Evolutionary conservation across 1,140 invertebrate species (phyloP).

Genomic region (Zaprionus vittiger): DNA sequence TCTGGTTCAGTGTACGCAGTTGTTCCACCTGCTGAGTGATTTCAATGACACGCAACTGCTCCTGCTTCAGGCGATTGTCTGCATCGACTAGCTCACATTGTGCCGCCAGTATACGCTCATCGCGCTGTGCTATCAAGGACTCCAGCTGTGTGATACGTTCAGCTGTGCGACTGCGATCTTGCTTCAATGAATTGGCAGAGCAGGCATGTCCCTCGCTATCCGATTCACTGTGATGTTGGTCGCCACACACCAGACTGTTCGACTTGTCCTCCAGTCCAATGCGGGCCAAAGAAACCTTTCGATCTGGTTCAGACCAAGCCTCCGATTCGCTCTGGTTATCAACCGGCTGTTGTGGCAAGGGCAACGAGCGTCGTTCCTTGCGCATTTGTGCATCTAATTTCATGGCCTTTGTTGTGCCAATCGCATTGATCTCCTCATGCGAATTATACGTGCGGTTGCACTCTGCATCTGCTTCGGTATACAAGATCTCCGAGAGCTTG

Average conservation of each 20-base stretch:
- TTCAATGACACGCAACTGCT: slow-evolving; percentile 84
- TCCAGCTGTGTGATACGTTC: slow-evolving; percentile 85
- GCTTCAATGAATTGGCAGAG: slow-evolving; percentile 54
- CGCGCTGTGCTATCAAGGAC: slow-evolving; percentile 85
- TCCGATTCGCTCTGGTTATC: slow-evolving; percentile 90
- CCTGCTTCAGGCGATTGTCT: slow-evolving; percentile 83
- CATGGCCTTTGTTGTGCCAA: slow-evolving; percentile 75
- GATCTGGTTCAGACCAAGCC: slow-evolving; percentile 93
- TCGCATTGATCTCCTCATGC: slow-evolving; percentile 71
- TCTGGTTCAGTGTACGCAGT: slow-evolving; percentile 64
- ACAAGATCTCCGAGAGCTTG: slow-evolving; percentile 84
- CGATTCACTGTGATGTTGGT: slow-evolving; percentile 66
- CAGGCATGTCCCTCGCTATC: slow-evolving; percentile 65
- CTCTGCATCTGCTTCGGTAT: slow-evolving; percentile 51
- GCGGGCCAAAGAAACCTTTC: slow-evolving; percentile 90
- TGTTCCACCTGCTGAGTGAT: slow-evolving; percentile 65
- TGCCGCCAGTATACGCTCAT: slow-evolving; percentile 81
- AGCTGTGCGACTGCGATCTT: slow-evolving; percentile 74
- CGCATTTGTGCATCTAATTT: slow-evolving; percentile 84
- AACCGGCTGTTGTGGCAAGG: slow-evolving; percentile 60
- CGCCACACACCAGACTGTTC: slow-evolving; percentile 44
- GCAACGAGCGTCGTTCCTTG: slow-evolving; percentile 67
- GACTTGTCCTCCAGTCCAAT: slow-evolving; percentile 87
- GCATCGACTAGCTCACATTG: slow-evolving; percentile 83
- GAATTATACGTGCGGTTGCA: slow-evolving; percentile 72